A percentile compares a stretch with the other conserved stretches of the same genome.
phyloP scores from a whole-genome alignment of 2,888 invertebrate genomes.

The Lithodes maja region DNA sequence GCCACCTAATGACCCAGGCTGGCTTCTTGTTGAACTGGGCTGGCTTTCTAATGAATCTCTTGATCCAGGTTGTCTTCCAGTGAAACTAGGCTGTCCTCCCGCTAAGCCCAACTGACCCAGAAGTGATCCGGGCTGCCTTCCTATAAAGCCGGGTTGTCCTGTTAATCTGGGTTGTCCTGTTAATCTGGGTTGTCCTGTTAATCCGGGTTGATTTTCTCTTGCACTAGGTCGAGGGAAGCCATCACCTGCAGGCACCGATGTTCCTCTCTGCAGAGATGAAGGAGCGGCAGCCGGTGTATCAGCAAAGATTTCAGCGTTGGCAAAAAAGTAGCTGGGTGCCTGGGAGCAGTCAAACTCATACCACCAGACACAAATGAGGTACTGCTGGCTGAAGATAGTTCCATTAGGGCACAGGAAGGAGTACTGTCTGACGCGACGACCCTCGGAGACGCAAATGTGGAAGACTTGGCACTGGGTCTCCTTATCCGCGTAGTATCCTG shows the following conservation, averaged over 20 bases:
- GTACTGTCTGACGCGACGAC: constrained; percentile 29
- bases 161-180: constrained; percentile 4
- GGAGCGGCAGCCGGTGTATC: constrained; percentile 14
- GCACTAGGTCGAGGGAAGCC: background rate
- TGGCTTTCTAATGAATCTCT: background rate
- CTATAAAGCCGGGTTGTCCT: background rate
- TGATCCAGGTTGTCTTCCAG: background rate
- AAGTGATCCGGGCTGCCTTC: background rate
- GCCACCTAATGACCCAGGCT: background rate
- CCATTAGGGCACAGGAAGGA: constrained; percentile 62
- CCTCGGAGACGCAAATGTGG: constrained; percentile 52
- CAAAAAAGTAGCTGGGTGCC: constrained; percentile 32
- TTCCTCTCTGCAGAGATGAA: constrained; percentile 21
- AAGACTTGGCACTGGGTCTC: constrained; percentile 58
- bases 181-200: constrained; percentile 11
- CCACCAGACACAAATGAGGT: constrained; percentile 62
- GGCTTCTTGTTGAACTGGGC: background rate
- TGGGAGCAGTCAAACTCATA: constrained; percentile 47
- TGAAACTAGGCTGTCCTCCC: background rate
- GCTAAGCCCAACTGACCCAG: background rate
- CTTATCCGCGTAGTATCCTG: constrained; percentile 52
- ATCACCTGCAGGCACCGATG: background rate
- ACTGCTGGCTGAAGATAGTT: constrained; percentile 57
- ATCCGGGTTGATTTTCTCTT: background rate
- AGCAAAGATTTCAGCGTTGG: constrained; percentile 40